Evolutionary conservation across 2,113 vertebrate genomes (phyloP).

Genomic region (Notothenia coriiceps): DNA sequence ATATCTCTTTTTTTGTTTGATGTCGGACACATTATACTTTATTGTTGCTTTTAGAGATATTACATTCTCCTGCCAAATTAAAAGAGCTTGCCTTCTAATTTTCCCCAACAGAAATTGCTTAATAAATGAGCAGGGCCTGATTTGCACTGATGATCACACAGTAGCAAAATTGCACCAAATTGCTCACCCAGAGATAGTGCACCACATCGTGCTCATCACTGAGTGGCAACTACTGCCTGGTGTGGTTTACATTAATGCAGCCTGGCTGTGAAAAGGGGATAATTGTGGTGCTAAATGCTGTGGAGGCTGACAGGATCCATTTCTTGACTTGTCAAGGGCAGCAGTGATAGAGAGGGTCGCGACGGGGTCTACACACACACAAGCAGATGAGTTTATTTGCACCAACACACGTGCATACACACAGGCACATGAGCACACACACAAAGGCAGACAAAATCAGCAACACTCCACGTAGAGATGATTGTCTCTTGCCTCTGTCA

Average conservation of each 20-base stretch:
- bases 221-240: conserved; percentile 78
- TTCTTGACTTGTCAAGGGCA: conserved; percentile 78
- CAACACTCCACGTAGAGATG: conserved; percentile 70
- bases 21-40: conserved; percentile 59
- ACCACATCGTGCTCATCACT: conserved; percentile 75
- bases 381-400: conserved; percentile 64
- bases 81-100: conserved; percentile 71
- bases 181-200: conserved; percentile 73
- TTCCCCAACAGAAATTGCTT: conserved; percentile 73
- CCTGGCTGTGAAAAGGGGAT: conserved; percentile 81
- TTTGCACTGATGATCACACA: conserved; percentile 75
- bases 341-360: conserved; percentile 66
- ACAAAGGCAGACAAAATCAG: conserved; percentile 58
- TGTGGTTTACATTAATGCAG: conserved; percentile 82
- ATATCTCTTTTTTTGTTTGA: conserved; percentile 50
- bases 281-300: conserved; percentile 82
- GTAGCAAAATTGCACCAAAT: conserved; percentile 81
- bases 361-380: conserved; percentile 50
- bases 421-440: conserved; percentile 35
- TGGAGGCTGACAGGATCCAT: conserved; percentile 74
- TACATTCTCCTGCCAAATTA: conserved; percentile 60
- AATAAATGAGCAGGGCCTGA: conserved; percentile 74
- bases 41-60: conserved; percentile 74
- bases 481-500: conserved; percentile 81
- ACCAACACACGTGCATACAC: conserved; percentile 56